Evolutionary conservation across 2,113 vertebrate genomes (phyloP).

Genomic region (Ascaphus truei): DNA sequence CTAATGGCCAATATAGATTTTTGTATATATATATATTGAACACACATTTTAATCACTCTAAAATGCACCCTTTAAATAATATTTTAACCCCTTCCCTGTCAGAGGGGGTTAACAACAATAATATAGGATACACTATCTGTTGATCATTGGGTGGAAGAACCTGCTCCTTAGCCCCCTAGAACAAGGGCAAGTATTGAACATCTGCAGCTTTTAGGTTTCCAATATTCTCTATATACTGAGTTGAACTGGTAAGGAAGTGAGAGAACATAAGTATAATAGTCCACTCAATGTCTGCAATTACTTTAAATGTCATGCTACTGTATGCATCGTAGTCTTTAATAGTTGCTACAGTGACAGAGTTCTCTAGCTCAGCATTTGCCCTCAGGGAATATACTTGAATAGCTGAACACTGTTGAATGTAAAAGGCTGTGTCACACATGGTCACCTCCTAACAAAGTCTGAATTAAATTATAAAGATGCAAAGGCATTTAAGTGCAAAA

Average conservation of each 20-base stretch:
- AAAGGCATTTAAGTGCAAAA: neutral
- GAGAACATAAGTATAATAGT: neutral
- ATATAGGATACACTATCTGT: too few species aligned
- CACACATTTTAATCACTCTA: too few species aligned
- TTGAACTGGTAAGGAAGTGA: neutral
- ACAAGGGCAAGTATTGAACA: neutral
- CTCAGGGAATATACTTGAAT: neutral
- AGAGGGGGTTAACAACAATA: too few species aligned
- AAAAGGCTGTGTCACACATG: constrained; percentile 9
- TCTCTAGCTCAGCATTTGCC: constrained; percentile 16
- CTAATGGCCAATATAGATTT: too few species aligned
- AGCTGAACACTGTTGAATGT: neutral
- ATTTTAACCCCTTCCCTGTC: too few species aligned
- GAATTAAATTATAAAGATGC: neutral
- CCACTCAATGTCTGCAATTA: neutral
- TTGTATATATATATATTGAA: too few species aligned
- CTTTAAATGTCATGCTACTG: constrained; percentile 16
- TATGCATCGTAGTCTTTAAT: constrained; percentile 2
- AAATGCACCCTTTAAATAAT: too few species aligned
- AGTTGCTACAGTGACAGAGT: constrained; percentile 2
- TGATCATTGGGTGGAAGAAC: too few species aligned
- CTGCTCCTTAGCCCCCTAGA: too few species aligned
- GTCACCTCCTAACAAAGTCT: constrained; percentile 5
- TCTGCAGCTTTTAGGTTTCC: neutral
- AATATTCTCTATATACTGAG: neutral